Evolutionary conservation across 2,888 invertebrate species (phyloP).

Genomic region (Agonum fuliginosum): DNA sequence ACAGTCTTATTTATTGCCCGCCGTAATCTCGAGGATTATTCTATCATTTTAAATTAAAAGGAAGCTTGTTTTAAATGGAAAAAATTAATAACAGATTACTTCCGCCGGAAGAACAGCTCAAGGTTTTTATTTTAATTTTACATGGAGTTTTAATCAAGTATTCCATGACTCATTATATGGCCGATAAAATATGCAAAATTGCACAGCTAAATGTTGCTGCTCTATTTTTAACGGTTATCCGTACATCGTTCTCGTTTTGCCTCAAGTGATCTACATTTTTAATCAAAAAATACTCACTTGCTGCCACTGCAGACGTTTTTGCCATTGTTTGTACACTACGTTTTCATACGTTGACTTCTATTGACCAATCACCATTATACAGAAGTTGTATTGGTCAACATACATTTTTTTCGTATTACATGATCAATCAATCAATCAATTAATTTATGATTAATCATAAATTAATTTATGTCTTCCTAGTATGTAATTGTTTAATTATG

Average conservation of each 20-base stretch:
- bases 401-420: too few species aligned
- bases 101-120: conserved; percentile 10
- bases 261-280: background rate
- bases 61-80: background rate
- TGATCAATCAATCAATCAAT: too few species aligned
- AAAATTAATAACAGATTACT: conserved; percentile 24
- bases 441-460: too few species aligned
- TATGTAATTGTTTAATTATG: too few species aligned
- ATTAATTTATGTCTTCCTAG: too few species aligned
- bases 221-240: conserved; percentile 12
- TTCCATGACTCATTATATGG: conserved; percentile 4
- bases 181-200: conserved; percentile 21
- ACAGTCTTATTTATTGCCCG: background rate
- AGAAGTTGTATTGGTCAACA: too few species aligned
- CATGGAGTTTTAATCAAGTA: conserved; percentile 1
- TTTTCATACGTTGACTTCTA: too few species aligned
- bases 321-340: too few species aligned
- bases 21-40: background rate
- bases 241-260: background rate
- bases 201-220: background rate
- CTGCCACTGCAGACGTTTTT: too few species aligned
- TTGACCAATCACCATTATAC: too few species aligned
- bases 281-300: background rate
- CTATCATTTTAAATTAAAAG: conserved; percentile 33
- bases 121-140: background rate